Evolutionary conservation across 2,113 vertebrate genomes (phyloP), one percentile per base, ranked within the genome.

Genomic region (Xiphophorus maculatus): DNA sequence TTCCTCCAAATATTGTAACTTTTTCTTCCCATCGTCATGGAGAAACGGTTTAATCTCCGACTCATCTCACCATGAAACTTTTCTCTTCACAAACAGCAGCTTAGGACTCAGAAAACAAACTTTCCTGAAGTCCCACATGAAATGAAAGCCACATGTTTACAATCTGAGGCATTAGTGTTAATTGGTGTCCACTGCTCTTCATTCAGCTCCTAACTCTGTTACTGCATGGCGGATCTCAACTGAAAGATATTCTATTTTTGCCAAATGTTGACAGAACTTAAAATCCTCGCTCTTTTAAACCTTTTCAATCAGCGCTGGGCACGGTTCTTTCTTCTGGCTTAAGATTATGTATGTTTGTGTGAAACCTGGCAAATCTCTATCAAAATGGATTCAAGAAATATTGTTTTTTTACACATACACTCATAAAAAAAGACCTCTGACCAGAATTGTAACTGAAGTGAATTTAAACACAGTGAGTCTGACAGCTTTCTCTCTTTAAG

Each of bases 201-300:
- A 62, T 62, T 67, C 68, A 73, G 54, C 15, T 63, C 25, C 32
- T 29, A 44, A 65, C 58, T 64, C 29, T 66, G 35, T 66, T 54
- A 15, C 13, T 66, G 40, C 3, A 9, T 30, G 60, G 48, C 54
- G 62, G 27, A 7, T 29, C 63, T 74, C 33, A 69, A 72, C 51
- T 37, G n/a, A 54, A 29, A 27, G 22, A 72, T 33, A 42, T 30
- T 63, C 11, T 37, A 48, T 74, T 64, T 51, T 4, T 40, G 66
- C 19, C 79, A 37, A 69, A 60, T 63, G 58, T 66, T 79, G 69
- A 76, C 37, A 2, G 61, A 71, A 62, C 11, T 60, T 60, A 82
- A 69, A 80, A 79, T 8, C 40, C 32, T 19, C 35, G 12, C 29
- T 58, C 29, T 62, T 63, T 71, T 4, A 9, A 79, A 85, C 89